Evolutionary conservation across 2,888 invertebrate species (phyloP).

Genomic region (Cephus nigrinus): DNA sequence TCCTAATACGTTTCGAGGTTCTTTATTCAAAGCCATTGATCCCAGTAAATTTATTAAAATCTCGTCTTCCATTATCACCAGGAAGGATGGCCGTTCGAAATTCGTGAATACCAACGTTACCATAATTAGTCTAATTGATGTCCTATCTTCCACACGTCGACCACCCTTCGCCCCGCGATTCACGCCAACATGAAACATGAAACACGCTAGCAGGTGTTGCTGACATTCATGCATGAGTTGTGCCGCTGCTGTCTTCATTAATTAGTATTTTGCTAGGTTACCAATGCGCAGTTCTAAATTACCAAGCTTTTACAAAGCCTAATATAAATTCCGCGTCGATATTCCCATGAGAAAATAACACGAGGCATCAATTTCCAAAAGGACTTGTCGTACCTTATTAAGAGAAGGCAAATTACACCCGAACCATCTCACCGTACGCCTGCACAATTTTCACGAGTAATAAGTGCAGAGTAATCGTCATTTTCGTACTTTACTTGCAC

Average conservation of each 20-base stretch:
- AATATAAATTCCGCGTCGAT: background rate
- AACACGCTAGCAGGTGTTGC: conserved; percentile 37
- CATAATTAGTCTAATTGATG: conserved; percentile 61
- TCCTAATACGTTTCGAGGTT: background rate
- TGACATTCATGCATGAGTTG: conserved; percentile 51
- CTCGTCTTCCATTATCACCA: background rate
- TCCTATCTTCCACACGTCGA: conserved; percentile 38
- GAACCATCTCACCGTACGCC: background rate
- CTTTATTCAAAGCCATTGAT: background rate
- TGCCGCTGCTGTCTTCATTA: conserved; percentile 55
- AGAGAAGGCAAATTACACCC: background rate
- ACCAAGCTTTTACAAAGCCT: background rate
- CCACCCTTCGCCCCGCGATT: conserved; percentile 12
- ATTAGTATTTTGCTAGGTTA: conserved; percentile 47
- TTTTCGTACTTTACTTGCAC: background rate
- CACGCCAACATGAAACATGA: conserved; percentile 38
- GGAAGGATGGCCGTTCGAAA: background rate
- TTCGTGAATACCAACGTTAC: background rate
- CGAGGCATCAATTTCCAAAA: background rate
- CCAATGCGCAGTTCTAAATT: background rate
- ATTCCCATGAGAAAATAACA: background rate
- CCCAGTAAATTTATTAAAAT: background rate
- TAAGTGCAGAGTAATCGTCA: background rate
- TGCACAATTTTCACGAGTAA: background rate
- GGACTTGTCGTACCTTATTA: background rate